Evolutionary conservation across 2,797 vertebrate genomes (phyloP).

Genomic region (Megalops cyprinoides): DNA sequence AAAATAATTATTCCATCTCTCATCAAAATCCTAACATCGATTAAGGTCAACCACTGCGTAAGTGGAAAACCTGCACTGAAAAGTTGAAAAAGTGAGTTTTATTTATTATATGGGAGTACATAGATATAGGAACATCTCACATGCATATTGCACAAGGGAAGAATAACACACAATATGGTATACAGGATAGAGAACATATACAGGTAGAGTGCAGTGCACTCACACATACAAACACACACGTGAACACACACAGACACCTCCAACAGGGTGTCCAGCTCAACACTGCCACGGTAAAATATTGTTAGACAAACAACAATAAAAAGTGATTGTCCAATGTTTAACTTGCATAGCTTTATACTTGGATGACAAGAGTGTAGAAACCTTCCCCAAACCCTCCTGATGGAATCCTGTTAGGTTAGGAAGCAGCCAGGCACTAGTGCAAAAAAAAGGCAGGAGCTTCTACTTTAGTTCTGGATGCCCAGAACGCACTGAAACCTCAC

Average conservation of each 20-base stretch:
- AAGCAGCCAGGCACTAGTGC: neutral
- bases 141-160: conserved; percentile 28
- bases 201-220: neutral
- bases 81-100: neutral
- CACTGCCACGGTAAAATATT: conserved; percentile 13
- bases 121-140: conserved; percentile 14
- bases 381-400: neutral
- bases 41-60: no score
- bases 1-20: neutral
- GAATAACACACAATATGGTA: conserved; percentile 10
- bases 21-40: no score
- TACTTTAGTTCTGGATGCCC: neutral
- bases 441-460: neutral
- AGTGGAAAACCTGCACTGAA: no score
- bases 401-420: neutral
- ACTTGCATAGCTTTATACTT: conserved; percentile 6
- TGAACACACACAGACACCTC: no score
- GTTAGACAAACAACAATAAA: neutral
- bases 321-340: neutral
- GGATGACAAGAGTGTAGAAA: neutral
- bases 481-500: neutral
- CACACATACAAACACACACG: neutral
- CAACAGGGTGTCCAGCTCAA: conserved; percentile 19
- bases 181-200: neutral
- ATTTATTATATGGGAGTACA: conserved; percentile 17